Evolutionary conservation across 2,888 invertebrate species (phyloP).

Genomic region (Laothoe populi): DNA sequence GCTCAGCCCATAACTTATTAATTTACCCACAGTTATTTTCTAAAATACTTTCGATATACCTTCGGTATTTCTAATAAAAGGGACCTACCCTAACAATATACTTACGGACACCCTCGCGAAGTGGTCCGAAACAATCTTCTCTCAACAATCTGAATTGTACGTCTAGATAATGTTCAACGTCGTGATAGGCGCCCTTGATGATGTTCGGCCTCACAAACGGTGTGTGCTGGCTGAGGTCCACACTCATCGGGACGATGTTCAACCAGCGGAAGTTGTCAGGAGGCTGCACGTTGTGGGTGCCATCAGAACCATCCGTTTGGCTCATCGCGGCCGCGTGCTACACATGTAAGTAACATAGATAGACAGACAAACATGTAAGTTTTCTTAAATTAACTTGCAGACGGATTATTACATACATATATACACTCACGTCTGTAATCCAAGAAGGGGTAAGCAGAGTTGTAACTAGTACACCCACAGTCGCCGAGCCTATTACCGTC

Average conservation of each 20-base stretch:
- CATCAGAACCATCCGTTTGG: neutral
- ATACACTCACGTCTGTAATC: too few relatives aligned
- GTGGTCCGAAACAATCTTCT: slow-evolving; percentile 91
- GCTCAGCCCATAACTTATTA: too few relatives aligned
- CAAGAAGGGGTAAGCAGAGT: too few relatives aligned
- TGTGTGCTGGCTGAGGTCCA: slow-evolving; percentile 54
- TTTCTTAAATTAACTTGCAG: too few relatives aligned
- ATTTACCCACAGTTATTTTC: too few relatives aligned
- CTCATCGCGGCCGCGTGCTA: neutral
- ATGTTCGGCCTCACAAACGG: slow-evolving; percentile 81
- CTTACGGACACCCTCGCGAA: slow-evolving; percentile 87
- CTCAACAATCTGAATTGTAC: slow-evolving; percentile 90
- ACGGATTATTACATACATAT: too few relatives aligned
- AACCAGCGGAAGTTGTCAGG: slow-evolving; percentile 67
- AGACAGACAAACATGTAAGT: neutral
- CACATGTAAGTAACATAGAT: too few relatives aligned
- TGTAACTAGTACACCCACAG: too few relatives aligned
- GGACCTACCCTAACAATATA: too few relatives aligned
- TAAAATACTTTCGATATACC: too few relatives aligned
- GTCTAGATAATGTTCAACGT: slow-evolving; percentile 90
- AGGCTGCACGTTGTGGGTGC: slow-evolving; percentile 45
- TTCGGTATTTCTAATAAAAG: too few relatives aligned
- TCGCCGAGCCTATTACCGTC: too few relatives aligned
- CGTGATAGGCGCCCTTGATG: slow-evolving; percentile 84
- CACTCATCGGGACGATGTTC: slow-evolving; percentile 58